A percentile compares a stretch with the other conserved stretches of the same genome.
phyloP scores from a whole-genome alignment of 92 coral and sea anemone species.

The Heliopora coerulea region DNA sequence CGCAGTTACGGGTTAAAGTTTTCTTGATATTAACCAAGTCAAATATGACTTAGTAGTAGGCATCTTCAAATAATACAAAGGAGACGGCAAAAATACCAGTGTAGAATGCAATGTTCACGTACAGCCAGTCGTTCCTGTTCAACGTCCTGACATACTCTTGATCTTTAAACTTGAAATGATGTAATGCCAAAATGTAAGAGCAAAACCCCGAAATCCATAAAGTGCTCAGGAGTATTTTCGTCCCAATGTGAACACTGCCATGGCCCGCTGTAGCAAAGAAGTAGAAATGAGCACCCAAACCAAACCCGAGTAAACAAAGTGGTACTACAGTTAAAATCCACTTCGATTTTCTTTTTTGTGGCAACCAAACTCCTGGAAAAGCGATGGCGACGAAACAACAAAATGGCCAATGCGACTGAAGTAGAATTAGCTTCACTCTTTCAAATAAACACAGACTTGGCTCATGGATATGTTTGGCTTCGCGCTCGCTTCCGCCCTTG shows the following conservation, averaged over 20 bases:
- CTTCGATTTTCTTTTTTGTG: conserved; percentile 52
- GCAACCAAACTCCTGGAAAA: conserved; percentile 55
- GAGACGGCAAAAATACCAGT: conserved; percentile 50
- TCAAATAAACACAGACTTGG: not conserved
- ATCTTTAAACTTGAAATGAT: conserved; percentile 42
- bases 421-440: not conserved
- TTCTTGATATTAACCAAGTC: conserved; percentile 58
- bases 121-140: conserved; percentile 36
- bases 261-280: conserved; percentile 40
- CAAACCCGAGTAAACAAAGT: conserved; percentile 46
- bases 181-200: conserved; percentile 46
- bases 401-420: conserved; percentile 53
- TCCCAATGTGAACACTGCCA: conserved; percentile 43
- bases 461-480: too few species aligned
- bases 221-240: conserved; percentile 53
- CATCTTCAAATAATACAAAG: conserved; percentile 56
- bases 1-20: conserved; percentile 39
- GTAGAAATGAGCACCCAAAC: conserved; percentile 53
- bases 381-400: conserved; percentile 47
- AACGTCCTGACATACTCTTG: conserved; percentile 47
- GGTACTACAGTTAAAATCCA: conserved; percentile 53
- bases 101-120: conserved; percentile 33
- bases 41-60: conserved; percentile 53
- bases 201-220: conserved; percentile 50
- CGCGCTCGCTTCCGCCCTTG: too few species aligned